phyloP scores from a whole-genome alignment of 2,888 invertebrate species.

The Eubasilissa splendida region DNA sequence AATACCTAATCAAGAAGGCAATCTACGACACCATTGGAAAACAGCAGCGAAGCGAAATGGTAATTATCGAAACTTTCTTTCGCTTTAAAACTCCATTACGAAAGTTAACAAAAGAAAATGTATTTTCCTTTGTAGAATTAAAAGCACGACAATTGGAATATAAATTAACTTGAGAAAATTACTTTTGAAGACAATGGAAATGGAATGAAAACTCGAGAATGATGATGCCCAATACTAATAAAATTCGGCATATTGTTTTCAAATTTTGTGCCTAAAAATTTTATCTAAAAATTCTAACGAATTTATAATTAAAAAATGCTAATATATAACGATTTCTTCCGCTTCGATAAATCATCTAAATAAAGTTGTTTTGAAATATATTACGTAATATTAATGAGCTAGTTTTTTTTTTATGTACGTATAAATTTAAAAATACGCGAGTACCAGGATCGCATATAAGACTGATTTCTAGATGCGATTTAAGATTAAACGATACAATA shows the following conservation, averaged over 20 bases:
- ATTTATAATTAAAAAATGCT: no score
- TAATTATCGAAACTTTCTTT: constrained; percentile 27
- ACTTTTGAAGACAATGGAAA: not conserved
- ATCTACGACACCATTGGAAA: not conserved
- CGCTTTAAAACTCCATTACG: constrained; percentile 2
- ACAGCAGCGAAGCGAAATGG: not conserved
- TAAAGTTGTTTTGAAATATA: no score
- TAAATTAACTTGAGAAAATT: constrained; percentile 12
- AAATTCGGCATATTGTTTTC: no score
- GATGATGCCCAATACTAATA: not conserved
- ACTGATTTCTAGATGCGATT: no score
- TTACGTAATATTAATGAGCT: no score
- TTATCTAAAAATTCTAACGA: no score
- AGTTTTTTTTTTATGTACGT: no score
- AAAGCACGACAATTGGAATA: not conserved
- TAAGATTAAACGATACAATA: not conserved
- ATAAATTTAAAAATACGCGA: no score
- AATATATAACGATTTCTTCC: no score
- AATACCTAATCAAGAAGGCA: not conserved
- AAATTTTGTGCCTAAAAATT: no score
- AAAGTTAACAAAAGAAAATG: constrained; percentile 28
- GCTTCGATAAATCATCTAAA: no score
- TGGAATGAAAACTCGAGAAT: not conserved
- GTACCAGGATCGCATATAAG: no score
- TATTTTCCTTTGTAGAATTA: constrained; percentile 1